Conservation (phyloP, 2,113 vertebrate genomes). For the Sterrhoptilus dennistouni region DNA sequence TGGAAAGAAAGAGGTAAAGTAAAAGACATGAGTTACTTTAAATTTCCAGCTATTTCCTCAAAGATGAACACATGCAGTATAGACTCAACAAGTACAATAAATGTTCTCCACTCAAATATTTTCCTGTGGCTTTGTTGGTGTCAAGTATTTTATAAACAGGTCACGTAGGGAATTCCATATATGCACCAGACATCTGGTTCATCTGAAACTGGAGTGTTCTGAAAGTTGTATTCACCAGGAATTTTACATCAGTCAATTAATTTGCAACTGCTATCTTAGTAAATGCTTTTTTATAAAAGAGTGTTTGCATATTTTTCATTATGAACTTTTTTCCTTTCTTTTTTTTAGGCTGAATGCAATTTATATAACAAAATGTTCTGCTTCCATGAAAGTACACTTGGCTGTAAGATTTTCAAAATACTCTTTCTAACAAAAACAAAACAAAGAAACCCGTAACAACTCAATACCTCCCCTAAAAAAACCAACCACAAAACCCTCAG, state of each 20-base stretch:
- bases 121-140: background rate
- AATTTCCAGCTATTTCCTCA: background rate
- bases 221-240: background rate
- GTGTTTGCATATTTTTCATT: background rate
- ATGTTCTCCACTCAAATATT: background rate
- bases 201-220: background rate
- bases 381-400: background rate
- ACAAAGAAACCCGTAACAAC: background rate
- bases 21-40: background rate
- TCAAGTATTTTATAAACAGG: background rate
- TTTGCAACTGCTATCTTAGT: background rate
- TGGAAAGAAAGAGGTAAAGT: background rate
- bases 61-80: background rate
- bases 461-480: background rate
- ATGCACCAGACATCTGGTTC: slow-evolving; percentile 12
- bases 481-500: too few relatives aligned
- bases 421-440: background rate
- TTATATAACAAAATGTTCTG: background rate
- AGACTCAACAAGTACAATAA: background rate
- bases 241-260: slow-evolving; percentile 9
- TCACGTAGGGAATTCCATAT: background rate
- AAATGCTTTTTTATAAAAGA: background rate
- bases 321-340: background rate
- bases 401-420: background rate
- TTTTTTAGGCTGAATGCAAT: background rate